Conservation (phyloP, 2,888 invertebrate species). For the Drosophila borealis region DNA sequence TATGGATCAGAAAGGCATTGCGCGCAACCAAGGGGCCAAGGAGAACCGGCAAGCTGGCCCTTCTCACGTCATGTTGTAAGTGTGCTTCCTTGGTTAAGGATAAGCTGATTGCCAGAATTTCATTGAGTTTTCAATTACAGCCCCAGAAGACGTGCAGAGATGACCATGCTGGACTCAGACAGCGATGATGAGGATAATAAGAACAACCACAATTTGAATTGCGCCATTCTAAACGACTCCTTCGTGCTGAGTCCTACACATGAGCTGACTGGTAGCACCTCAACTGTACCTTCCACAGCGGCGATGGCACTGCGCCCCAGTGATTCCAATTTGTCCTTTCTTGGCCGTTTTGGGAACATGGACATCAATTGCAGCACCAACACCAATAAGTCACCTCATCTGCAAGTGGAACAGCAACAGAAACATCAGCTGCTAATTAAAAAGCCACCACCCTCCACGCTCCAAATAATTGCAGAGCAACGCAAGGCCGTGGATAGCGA, state of each 20-base stretch:
- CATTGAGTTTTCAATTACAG: slow-evolving; percentile 46
- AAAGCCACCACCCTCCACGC: slow-evolving; percentile 39
- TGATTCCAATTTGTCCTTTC: slow-evolving; percentile 73
- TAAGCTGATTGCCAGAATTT: background rate
- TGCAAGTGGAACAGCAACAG: slow-evolving; percentile 10
- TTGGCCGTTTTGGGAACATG: slow-evolving; percentile 76
- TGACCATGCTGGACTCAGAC: slow-evolving; percentile 82
- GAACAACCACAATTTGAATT: slow-evolving; percentile 82
- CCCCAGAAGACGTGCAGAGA: slow-evolving; percentile 82
- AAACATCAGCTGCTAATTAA: slow-evolving; percentile 26
- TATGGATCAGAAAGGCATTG: slow-evolving; percentile 11
- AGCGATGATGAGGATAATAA: slow-evolving; percentile 77
- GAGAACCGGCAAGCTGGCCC: slow-evolving; percentile 2
- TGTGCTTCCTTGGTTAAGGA: background rate
- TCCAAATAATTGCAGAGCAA: slow-evolving; percentile 43
- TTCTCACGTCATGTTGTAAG: slow-evolving; percentile 60
- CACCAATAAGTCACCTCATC: slow-evolving; percentile 14
- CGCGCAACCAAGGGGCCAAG: slow-evolving; percentile 5
- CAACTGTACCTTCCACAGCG: slow-evolving; percentile 40
- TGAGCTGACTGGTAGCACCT: slow-evolving; percentile 47
- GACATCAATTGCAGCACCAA: slow-evolving; percentile 63
- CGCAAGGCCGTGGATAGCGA: slow-evolving; percentile 51
- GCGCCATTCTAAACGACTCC: slow-evolving; percentile 84
- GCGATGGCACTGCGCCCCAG: slow-evolving; percentile 35
- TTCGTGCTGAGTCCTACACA: slow-evolving; percentile 81